phyloP scores from a whole-genome alignment of 2,888 invertebrate genomes.

The Limnephilus marmoratus region DNA sequence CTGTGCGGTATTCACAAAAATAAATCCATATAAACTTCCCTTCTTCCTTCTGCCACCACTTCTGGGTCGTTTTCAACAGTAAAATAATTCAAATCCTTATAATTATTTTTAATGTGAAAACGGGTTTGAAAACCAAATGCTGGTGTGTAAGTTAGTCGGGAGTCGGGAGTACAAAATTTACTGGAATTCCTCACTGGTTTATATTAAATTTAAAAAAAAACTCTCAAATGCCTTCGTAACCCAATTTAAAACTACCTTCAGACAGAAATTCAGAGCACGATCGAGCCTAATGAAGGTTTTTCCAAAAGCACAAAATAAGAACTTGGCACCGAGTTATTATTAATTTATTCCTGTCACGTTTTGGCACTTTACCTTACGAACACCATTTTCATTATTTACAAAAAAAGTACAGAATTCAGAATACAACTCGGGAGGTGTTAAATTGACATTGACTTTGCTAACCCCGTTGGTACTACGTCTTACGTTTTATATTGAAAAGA shows the following conservation, averaged over 20 bases:
- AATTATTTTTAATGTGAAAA: too few species aligned
- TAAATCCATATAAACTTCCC: too few species aligned
- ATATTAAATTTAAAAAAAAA: not conserved
- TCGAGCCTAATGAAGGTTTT: not conserved
- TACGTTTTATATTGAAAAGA: not conserved
- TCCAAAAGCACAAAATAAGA: not conserved
- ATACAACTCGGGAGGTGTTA: not conserved
- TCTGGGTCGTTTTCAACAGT: too few species aligned
- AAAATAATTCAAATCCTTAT: too few species aligned
- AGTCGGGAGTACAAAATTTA: not conserved
- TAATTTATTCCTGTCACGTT: not conserved
- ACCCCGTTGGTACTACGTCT: not conserved
- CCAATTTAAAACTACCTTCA: not conserved
- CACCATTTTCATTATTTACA: not conserved
- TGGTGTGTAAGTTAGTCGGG: too few species aligned
- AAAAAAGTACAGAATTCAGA: not conserved
- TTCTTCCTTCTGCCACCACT: too few species aligned
- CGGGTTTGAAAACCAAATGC: too few species aligned
- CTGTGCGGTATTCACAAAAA: too few species aligned
- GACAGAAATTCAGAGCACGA: not conserved
- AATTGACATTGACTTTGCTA: not conserved
- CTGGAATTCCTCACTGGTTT: not conserved
- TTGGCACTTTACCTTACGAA: not conserved
- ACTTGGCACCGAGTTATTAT: not conserved
- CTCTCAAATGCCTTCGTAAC: not conserved